Evolutionary conservation across 2,113 vertebrate species (phyloP).

Genomic region (Vulpes ferrilata): DNA sequence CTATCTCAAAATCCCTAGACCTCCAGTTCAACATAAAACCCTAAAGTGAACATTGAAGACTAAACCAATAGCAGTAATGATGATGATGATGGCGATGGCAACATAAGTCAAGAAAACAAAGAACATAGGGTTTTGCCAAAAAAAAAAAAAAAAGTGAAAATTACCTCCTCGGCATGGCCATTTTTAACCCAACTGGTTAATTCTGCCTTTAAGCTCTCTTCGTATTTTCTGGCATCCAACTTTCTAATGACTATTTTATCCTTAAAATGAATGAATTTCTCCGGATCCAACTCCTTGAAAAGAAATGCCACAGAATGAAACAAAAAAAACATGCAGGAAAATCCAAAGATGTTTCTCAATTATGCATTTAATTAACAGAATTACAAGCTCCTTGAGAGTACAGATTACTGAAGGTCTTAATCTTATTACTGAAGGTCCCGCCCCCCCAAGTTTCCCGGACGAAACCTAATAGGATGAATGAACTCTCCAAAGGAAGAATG

Average conservation of each 20-base stretch:
- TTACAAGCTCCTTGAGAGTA: not conserved
- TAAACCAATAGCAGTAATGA: not conserved
- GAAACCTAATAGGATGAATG: not conserved
- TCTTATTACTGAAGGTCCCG: too few relatives aligned
- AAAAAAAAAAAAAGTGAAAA: not conserved
- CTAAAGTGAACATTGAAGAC: constrained; percentile 28
- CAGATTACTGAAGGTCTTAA: not conserved
- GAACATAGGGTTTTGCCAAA: not conserved
- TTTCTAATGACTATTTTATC: constrained; percentile 88
- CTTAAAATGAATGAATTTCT: constrained; percentile 85
- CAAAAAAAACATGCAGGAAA: not conserved
- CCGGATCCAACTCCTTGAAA: constrained; percentile 86
- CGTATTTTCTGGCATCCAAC: constrained; percentile 83
- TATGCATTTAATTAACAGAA: not conserved
- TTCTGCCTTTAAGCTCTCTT: constrained; percentile 86
- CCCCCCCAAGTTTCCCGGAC: not conserved
- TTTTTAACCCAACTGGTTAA: constrained; percentile 83
- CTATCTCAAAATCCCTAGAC: not conserved
- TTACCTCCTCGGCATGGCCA: constrained; percentile 83
- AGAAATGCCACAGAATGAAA: constrained; percentile 43
- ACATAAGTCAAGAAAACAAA: not conserved
- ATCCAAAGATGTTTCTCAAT: not conserved
- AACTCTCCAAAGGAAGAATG: not conserved
- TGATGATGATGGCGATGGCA: not conserved
- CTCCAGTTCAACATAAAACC: not conserved